Evolutionary conservation across 2,888 invertebrate genomes (phyloP).

Genomic region (Agonopterix heracliana): DNA sequence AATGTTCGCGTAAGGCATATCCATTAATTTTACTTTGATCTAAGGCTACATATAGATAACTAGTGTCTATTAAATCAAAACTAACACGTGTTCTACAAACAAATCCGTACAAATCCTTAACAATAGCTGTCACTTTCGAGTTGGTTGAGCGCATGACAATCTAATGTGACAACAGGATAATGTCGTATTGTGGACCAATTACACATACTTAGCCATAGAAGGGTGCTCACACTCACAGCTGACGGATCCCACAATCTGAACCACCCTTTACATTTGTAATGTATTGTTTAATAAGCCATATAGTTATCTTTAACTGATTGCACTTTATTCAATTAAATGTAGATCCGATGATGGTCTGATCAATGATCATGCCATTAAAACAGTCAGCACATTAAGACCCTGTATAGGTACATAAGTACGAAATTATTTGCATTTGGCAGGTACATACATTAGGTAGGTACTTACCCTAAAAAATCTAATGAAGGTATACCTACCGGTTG

Average conservation of each 20-base stretch:
- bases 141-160: slow-evolving; percentile 59
- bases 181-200: slow-evolving; percentile 53
- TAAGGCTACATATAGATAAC: too few species aligned
- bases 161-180: slow-evolving; percentile 63
- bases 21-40: too few species aligned
- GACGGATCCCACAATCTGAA: slow-evolving; percentile 25
- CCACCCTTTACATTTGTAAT: slow-evolving; percentile 16
- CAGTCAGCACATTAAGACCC: too few species aligned
- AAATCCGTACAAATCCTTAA: not conserved
- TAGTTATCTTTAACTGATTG: slow-evolving; percentile 4
- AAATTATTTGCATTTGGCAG: too few species aligned
- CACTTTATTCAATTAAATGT: not conserved
- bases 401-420: too few species aligned
- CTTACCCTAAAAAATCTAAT: too few species aligned
- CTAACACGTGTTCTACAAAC: slow-evolving; percentile 4
- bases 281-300: slow-evolving; percentile 12
- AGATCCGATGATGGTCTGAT: too few species aligned
- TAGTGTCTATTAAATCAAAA: slow-evolving; percentile 18
- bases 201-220: slow-evolving; percentile 25
- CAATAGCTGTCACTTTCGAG: slow-evolving; percentile 37
- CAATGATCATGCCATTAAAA: too few species aligned
- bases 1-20: too few species aligned
- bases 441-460: too few species aligned
- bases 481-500: too few species aligned
- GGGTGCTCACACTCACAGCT: slow-evolving; percentile 45